Evolutionary conservation across 2,113 vertebrate species (phyloP).

Genomic region (Aptenodytes forsteri): DNA sequence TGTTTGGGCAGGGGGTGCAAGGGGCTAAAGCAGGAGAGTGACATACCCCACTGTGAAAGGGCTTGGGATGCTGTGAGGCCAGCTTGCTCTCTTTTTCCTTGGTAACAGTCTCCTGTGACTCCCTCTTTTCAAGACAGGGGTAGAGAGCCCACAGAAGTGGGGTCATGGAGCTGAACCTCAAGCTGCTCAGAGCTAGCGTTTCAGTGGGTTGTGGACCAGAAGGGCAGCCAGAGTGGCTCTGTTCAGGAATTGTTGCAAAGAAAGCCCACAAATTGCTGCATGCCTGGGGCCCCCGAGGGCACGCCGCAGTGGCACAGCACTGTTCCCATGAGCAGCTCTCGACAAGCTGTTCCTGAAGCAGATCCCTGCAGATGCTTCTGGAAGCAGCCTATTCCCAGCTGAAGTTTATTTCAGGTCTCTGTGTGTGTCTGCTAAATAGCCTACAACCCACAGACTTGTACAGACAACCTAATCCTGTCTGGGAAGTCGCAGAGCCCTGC

Average conservation of each 20-base stretch:
- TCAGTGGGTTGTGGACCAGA: neutral
- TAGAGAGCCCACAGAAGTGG: neutral
- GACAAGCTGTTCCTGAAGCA: constrained; percentile 17
- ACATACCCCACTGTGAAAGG: neutral
- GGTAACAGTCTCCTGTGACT: neutral
- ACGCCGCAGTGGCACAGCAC: neutral
- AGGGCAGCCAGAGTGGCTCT: neutral
- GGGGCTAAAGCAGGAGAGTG: neutral
- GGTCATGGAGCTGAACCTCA: neutral
- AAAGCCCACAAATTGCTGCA: neutral
- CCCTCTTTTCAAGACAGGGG: neutral
- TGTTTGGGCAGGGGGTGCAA: neutral
- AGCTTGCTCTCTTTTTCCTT: neutral
- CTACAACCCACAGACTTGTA: neutral
- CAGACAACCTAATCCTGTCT: neutral
- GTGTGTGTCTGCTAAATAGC: neutral
- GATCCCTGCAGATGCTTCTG: constrained; percentile 8
- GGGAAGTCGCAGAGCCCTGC: neutral
- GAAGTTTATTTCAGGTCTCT: constrained; percentile 26
- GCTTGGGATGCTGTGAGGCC: neutral
- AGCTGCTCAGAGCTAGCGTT: neutral
- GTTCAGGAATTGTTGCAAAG: neutral
- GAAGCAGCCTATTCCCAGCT: constrained; percentile 17
- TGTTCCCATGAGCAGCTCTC: neutral
- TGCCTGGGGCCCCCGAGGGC: neutral